Base-by-base conservation (phyloP, 2,113 vertebrate genomes). In the Cygnus buccinator region DNA sequence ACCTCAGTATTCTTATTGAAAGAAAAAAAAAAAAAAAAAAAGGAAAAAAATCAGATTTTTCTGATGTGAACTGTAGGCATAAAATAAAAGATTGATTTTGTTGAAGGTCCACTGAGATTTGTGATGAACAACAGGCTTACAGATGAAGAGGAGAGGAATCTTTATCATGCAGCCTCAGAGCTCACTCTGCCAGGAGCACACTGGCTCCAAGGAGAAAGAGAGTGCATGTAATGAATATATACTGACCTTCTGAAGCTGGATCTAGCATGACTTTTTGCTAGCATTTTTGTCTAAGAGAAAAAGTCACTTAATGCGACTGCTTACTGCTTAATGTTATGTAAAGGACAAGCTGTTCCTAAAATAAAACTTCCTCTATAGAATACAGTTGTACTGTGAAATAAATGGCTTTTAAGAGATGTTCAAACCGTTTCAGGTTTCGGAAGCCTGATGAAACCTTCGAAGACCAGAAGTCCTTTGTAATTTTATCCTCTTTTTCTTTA, bases 61-160 rank as follows among this genome's bases (percentile, higher is more conserved):
- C 54, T 90, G 44, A 73, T 2, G 1, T 43, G 61, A 75, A 58
- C 44, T 15, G 61, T 41, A 89, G 67, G n/a, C 37, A 59, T 86
- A 87, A 95, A 90, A 90, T 39, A 76, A 78, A 94, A 91, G 62
- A 92, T 35, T 84, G 67, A 86, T 96, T 94, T 87, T 28, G 22
- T 0, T 86, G 81, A 86, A 83, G 23, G 39, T 76, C 93, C 25
- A 1, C 46, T 39, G 84, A 93, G 86, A 93, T 35, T 81, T 93
- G 57, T 91, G 25, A 68, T 76, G 35, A 86, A 95, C 93, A 95
- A 87, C 68, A 74, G n/a, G 13, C 37, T 94, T 72, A 72, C 18
- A 92, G 88, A 95, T 67, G 89, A 97, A 87, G 73, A 84, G 18
- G 35, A 23, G 12, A 84, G 33, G 54, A 86, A 84, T 94, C n/a